Percentiles rank a stretch among this genome's conserved stretches.
Conservation (phyloP, 1,140 invertebrate species). For the Cotesia glomerata region DNA sequence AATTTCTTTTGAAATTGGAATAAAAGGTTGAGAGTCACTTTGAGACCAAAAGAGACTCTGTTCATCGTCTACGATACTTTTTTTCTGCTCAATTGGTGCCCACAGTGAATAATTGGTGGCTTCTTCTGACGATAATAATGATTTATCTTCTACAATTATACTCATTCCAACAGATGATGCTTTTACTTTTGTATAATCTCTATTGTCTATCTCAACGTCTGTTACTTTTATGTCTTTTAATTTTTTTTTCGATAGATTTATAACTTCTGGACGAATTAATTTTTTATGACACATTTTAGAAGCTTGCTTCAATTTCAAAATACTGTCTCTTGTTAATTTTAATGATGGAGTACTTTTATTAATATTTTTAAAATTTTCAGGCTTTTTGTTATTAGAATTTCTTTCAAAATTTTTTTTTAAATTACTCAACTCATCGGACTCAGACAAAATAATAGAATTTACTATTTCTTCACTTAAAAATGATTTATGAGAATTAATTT, state of each 20-base stretch:
- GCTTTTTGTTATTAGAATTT: neutral
- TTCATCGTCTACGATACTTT: neutral
- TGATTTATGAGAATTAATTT: neutral
- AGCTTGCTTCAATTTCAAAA: slow-evolving; percentile 15
- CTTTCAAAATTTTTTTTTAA: neutral
- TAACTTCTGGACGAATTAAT: neutral
- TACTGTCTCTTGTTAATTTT: neutral
- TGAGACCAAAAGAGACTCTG: slow-evolving; percentile 17
- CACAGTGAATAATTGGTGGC: neutral
- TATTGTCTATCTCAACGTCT: neutral
- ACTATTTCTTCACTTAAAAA: neutral
- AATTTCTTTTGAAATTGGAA: slow-evolving; percentile 28
- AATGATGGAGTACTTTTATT: neutral
- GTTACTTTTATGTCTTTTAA: neutral
- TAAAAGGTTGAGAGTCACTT: slow-evolving; percentile 37
- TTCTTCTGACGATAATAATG: neutral
- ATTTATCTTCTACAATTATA: neutral
- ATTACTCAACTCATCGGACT: neutral
- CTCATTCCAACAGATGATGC: neutral
- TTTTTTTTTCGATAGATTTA: neutral
- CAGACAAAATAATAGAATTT: neutral
- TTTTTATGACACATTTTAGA: neutral
- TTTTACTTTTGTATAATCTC: slow-evolving; percentile 6
- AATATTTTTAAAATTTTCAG: neutral
- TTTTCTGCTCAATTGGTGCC: slow-evolving; percentile 2